phyloP scores from a whole-genome alignment of 2,797 vertebrate genomes.

The Bradypodion ventrale region DNA sequence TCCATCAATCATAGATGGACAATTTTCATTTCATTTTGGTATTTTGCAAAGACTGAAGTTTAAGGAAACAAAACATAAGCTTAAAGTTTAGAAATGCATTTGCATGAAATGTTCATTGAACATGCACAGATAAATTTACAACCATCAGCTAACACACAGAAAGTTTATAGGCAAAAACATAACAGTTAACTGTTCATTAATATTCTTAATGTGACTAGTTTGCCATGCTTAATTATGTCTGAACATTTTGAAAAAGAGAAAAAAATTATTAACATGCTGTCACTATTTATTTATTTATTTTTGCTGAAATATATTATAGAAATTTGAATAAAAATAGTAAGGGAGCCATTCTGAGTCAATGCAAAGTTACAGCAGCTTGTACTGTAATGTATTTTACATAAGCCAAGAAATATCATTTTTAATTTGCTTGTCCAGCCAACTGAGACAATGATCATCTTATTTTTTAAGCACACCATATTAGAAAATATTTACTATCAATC shows the following conservation, averaged over 20 bases:
- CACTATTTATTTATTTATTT: neutral
- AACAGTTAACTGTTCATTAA: neutral
- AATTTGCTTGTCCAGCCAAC: constrained; percentile 32
- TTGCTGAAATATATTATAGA: constrained; percentile 1
- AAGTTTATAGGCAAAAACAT: constrained; percentile 9
- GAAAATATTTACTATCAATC: neutral
- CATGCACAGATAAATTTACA: constrained; percentile 40
- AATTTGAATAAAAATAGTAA: constrained; percentile 17
- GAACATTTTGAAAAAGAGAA: constrained; percentile 27
- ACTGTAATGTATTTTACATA: neutral
- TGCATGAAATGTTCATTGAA: constrained; percentile 52
- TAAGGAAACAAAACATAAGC: neutral
- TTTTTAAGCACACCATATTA: neutral
- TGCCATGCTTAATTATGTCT: constrained; percentile 19
- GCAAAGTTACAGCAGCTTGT: constrained; percentile 1
- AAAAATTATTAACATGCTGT: constrained; percentile 8
- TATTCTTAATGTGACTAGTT: neutral
- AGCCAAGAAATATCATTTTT: constrained; percentile 23
- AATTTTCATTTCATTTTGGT: neutral
- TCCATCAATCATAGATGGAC: neutral
- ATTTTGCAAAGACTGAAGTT: neutral
- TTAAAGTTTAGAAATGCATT: neutral
- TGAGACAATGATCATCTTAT: constrained; percentile 9
- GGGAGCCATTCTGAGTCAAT: constrained; percentile 4
- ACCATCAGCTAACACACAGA: neutral